Evolutionary conservation across 1,140 invertebrate genomes (phyloP).

Genomic region (Hypothenemus hampei): DNA sequence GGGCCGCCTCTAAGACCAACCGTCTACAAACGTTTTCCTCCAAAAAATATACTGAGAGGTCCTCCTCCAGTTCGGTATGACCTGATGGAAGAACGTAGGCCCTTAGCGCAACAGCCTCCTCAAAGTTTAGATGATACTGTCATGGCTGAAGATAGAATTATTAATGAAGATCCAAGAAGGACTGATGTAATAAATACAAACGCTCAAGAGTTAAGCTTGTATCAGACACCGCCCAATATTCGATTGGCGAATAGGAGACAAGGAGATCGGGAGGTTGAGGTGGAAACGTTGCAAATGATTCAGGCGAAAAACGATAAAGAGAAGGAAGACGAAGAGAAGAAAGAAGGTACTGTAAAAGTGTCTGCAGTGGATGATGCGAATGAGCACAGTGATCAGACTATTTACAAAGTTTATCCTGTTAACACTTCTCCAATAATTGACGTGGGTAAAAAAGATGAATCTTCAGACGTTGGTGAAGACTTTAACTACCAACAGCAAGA

Average conservation of each 20-base stretch:
- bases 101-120: conserved; percentile 21
- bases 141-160: conserved; percentile 33
- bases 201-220: conserved; percentile 33
- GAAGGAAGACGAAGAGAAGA: conserved; percentile 26
- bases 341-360: not conserved
- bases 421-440: conserved; percentile 48
- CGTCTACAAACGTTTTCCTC: conserved; percentile 25
- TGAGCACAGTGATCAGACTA: conserved; percentile 44
- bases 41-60: conserved; percentile 31
- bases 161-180: conserved; percentile 31
- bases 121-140: conserved; percentile 31
- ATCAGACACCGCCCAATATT: conserved; percentile 40
- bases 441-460: conserved; percentile 50
- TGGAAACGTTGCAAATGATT: conserved; percentile 64
- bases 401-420: conserved; percentile 62
- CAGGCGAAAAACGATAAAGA: conserved; percentile 45
- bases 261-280: conserved; percentile 36
- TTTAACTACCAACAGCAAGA: conserved; percentile 51
- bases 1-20: conserved; percentile 49
- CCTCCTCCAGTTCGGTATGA: conserved; percentile 5
- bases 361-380: conserved; percentile 26
- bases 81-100: conserved; percentile 21
- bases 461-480: conserved; percentile 43
- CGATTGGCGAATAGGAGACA: conserved; percentile 35
- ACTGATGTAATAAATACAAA: conserved; percentile 22